Conservation (phyloP, 2,888 invertebrate species). For the Parnassius orleans region DNA sequence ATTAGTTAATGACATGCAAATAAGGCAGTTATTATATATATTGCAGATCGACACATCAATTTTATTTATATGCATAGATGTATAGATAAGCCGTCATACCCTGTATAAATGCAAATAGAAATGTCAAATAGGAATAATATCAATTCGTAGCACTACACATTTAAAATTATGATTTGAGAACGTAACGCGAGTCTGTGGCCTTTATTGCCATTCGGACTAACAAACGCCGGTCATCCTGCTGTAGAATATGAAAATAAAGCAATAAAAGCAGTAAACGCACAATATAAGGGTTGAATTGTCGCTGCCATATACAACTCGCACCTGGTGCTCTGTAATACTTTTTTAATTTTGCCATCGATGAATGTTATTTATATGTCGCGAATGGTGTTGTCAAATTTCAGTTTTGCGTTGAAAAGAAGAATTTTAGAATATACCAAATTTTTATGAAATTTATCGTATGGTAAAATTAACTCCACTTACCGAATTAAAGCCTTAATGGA, state of each 20-base stretch:
- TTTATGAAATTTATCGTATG: no score
- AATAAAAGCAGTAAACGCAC: slow-evolving; percentile 20
- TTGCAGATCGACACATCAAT: no score
- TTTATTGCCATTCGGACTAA: slow-evolving; percentile 17
- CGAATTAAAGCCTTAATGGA: no score
- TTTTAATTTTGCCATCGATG: slow-evolving; percentile 18
- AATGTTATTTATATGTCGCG: not conserved
- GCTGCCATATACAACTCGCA: slow-evolving; percentile 15
- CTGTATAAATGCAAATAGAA: no score
- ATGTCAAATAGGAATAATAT: no score
- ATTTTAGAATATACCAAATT: no score
- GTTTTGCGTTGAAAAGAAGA: not conserved
- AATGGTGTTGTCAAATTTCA: not conserved
- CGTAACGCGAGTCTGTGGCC: slow-evolving; percentile 4
- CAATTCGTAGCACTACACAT: not conserved
- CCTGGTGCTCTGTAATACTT: slow-evolving; percentile 23
- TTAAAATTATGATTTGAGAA: slow-evolving; percentile 16
- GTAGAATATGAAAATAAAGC: slow-evolving; percentile 22
- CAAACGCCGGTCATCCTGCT: slow-evolving; percentile 14
- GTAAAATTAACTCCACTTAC: no score
- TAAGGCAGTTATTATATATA: no score
- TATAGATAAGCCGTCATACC: no score
- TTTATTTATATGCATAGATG: no score
- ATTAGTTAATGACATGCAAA: no score
- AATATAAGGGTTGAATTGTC: slow-evolving; percentile 9